Conservation (phyloP, 2,888 invertebrate genomes). For the Platynereis dumerilii region DNA sequence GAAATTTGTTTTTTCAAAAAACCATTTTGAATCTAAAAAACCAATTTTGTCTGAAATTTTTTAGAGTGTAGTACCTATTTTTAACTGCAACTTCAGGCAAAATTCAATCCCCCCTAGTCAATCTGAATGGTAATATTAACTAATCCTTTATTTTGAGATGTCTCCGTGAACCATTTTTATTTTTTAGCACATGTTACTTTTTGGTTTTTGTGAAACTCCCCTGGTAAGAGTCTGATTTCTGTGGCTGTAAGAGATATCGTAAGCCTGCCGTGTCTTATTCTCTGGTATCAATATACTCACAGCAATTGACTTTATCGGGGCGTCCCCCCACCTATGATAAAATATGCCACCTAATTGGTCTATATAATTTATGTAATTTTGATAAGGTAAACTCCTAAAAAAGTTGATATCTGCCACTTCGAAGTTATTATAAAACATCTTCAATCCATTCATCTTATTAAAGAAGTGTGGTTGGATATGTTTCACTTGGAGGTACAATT, state of each 20-base stretch:
- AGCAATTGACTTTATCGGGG: slow-evolving; percentile 38
- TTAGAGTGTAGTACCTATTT: too few relatives aligned
- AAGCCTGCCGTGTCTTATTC: slow-evolving; percentile 26
- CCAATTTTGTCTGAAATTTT: too few relatives aligned
- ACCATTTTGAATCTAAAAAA: too few relatives aligned
- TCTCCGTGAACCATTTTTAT: too few relatives aligned
- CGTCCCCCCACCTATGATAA: slow-evolving; percentile 40
- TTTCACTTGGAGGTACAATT: slow-evolving; percentile 19
- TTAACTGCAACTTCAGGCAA: too few relatives aligned
- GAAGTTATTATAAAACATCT: slow-evolving; percentile 39
- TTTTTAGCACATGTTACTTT: slow-evolving; percentile 1
- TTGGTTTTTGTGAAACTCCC: slow-evolving; percentile 18
- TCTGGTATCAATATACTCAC: slow-evolving; percentile 34
- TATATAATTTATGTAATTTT: slow-evolving; percentile 31
- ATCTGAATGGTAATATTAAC: too few relatives aligned
- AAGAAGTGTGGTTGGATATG: slow-evolving; percentile 25
- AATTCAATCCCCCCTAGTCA: too few relatives aligned
- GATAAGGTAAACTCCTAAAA: slow-evolving; percentile 32
- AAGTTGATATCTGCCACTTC: slow-evolving; percentile 31
- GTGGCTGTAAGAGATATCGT: slow-evolving; percentile 30
- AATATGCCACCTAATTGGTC: slow-evolving; percentile 37
- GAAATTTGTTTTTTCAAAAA: too few relatives aligned
- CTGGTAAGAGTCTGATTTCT: slow-evolving; percentile 11
- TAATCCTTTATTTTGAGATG: too few relatives aligned
- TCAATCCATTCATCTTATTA: slow-evolving; percentile 23